Base-by-base conservation (phyloP, 2,888 invertebrate genomes). In the Beris chalybata region DNA sequence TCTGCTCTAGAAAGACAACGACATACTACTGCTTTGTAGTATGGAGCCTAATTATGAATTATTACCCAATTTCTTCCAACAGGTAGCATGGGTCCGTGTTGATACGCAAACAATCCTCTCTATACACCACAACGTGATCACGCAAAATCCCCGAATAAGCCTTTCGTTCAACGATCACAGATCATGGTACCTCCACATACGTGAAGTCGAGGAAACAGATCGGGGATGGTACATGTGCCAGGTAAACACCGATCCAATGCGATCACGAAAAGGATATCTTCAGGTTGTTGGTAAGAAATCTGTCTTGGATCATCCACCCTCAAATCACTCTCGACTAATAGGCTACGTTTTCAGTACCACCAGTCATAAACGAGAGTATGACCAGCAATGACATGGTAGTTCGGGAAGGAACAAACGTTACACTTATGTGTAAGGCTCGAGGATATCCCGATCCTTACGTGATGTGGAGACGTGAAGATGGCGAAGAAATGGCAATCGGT, bases 151-250 rank as follows among this genome's bases (percentile, higher is more conserved):
- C 15, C 87, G 95, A 72, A 93, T 95, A 75, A 91, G 90, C 69
- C 83, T 94, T 68, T 89, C 92, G 61, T 92, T 89, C 83, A 93
- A 92, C 81, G 93, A 94, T 82, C 93, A 93, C 78, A 87, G 93
- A 66, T 92, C 93, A 61, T 95, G 94, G 93, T 94, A 91, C 81
- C 85, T 95, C 70, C 94, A 93, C 78, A 92, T 94, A 80, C 90
- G 90, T 80, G 89, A 89, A 76, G 93, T 92, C 38, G 92, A 93
- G 77, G 93, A 94, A 79, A 86, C 87, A 53, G 94, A 94, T 82
- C 85, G 93, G 3, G 94, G 94, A 68, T 94, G 93, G 93, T 94
- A 86, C 76, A 93, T 93, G 93, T 93, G 93, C 78, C 93, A 94
- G 81, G 89, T 95, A 72, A 94, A 95, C 82, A 94, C 94, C 1